phyloP scores from a whole-genome alignment of 2,797 vertebrate genomes.

The Arctocebus calabarensis region DNA sequence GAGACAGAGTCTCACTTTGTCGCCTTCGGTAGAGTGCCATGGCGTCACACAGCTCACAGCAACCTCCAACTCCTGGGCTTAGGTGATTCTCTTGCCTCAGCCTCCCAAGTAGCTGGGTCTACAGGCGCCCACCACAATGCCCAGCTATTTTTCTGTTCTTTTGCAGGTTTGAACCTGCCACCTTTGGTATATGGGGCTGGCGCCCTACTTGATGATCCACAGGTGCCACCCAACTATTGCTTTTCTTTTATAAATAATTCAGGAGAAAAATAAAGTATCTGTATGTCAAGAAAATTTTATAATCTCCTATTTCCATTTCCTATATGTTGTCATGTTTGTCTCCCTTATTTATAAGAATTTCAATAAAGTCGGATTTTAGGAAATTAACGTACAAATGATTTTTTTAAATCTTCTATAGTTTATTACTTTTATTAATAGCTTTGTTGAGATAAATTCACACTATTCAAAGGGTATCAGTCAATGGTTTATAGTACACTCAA shows the following conservation, averaged over 20 bases:
- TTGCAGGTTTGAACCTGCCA: too few species aligned
- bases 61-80: too few species aligned
- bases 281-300: constrained; percentile 16
- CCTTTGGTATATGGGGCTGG: too few species aligned
- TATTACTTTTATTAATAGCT: not conserved
- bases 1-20: too few species aligned
- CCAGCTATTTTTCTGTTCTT: too few species aligned
- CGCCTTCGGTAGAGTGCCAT: too few species aligned
- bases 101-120: too few species aligned
- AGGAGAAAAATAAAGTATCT: constrained; percentile 15
- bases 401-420: constrained; percentile 10
- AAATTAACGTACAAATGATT: constrained; percentile 1
- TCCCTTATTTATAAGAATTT: constrained; percentile 4
- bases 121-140: too few species aligned
- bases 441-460: constrained; percentile 1
- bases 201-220: too few species aligned
- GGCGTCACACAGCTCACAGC: too few species aligned
- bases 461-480: constrained; percentile 37
- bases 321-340: not conserved
- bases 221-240: too few species aligned
- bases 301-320: constrained; percentile 61
- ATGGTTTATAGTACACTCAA: not conserved
- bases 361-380: not conserved
- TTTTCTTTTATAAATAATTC: constrained; percentile 18
- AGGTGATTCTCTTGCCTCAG: too few species aligned